Conservation (phyloP, 1,140 invertebrate species). For the Theocolax elegans region DNA sequence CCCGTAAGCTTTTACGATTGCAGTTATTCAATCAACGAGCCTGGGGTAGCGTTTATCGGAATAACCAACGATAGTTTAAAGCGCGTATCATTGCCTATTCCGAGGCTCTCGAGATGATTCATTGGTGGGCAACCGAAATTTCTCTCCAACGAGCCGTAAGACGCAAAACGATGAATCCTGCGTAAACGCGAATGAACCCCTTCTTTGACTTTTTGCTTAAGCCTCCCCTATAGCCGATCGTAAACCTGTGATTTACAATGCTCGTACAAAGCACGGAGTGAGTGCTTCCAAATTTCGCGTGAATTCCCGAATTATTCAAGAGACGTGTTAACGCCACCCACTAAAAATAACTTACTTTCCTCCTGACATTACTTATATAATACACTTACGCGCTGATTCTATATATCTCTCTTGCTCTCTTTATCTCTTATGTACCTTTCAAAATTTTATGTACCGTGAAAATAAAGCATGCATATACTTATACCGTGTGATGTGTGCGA, state of each 20-base stretch:
- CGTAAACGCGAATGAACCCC: slow-evolving; percentile 29
- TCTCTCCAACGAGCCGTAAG: slow-evolving; percentile 18
- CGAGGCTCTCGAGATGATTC: slow-evolving; percentile 40
- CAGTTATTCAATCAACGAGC: slow-evolving; percentile 50
- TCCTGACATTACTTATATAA: neutral
- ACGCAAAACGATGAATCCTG: slow-evolving; percentile 19
- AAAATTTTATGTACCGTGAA: neutral
- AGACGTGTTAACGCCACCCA: neutral
- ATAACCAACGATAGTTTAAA: slow-evolving; percentile 26
- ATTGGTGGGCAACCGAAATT: slow-evolving; percentile 20
- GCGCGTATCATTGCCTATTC: slow-evolving; percentile 44
- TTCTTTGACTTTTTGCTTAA: slow-evolving; percentile 29
- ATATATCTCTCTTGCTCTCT: too few relatives aligned
- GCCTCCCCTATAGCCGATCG: slow-evolving; percentile 21
- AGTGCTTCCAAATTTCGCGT: slow-evolving; percentile 32
- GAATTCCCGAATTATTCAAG: slow-evolving; percentile 38
- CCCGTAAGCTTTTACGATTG: slow-evolving; percentile 46
- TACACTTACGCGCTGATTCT: too few relatives aligned
- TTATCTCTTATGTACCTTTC: neutral
- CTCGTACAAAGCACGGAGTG: slow-evolving; percentile 27
- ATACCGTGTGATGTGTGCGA: too few relatives aligned
- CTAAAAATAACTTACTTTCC: slow-evolving; percentile 8
- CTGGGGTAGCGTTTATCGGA: slow-evolving; percentile 45
- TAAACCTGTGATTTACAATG: slow-evolving; percentile 40
- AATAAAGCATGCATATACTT: too few relatives aligned